A percentile compares a stretch with the other conserved stretches of the same genome.
Conservation (phyloP, 2,888 invertebrate genomes). For the Drosophila demipolita region DNA sequence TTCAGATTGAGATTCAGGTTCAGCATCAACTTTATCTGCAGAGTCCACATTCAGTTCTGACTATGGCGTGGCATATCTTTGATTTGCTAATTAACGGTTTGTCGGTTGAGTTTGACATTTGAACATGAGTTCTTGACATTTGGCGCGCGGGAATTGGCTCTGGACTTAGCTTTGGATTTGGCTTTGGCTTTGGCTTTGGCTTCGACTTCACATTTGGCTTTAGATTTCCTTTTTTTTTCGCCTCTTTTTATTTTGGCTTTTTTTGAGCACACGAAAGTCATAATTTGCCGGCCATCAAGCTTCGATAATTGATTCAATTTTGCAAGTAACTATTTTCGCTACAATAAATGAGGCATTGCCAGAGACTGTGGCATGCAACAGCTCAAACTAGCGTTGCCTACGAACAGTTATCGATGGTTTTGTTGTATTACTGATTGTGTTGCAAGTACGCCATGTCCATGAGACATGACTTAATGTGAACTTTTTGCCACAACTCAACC, state of each 20-base stretch:
- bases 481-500: slow-evolving; percentile 26
- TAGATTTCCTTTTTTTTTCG: slow-evolving; percentile 8
- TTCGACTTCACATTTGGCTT: slow-evolving; percentile 8
- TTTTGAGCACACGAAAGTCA: background rate
- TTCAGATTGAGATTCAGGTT: background rate
- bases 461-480: slow-evolving; percentile 19
- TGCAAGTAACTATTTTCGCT: background rate
- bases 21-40: slow-evolving; percentile 6
- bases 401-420: slow-evolving; percentile 2
- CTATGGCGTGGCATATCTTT: slow-evolving; percentile 74
- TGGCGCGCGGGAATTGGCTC: slow-evolving; percentile 58
- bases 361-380: no score
- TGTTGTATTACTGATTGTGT: background rate
- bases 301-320: slow-evolving; percentile 19
- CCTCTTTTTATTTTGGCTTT: slow-evolving; percentile 3
- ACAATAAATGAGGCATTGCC: background rate
- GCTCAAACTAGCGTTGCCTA: background rate
- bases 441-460: slow-evolving; percentile 26
- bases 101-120: slow-evolving; percentile 82
- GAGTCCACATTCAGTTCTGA: slow-evolving; percentile 7
- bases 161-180: slow-evolving; percentile 18
- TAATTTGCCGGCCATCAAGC: slow-evolving; percentile 3
- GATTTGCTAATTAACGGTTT: slow-evolving; percentile 84
- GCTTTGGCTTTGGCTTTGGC: slow-evolving; percentile 10
- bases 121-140: slow-evolving; percentile 83